These are phyloP conservation scores for Drosophila nr. perissopoda DNA, from an alignment of 2,888 invertebrate species.

Conservation along the genomic window DNA sequence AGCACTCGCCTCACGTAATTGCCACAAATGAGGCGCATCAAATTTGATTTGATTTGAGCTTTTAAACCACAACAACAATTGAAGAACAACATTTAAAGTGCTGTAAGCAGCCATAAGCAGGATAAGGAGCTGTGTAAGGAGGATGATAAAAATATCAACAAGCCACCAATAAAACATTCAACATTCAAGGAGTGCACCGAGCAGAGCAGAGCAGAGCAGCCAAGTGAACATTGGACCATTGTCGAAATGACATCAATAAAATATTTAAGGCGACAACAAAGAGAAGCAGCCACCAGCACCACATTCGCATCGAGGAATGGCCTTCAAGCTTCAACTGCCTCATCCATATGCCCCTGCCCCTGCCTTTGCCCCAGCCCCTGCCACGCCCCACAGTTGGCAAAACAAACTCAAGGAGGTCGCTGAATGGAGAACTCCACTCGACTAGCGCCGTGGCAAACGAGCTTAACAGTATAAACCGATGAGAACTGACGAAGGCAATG, in stretches of 20 bases:
- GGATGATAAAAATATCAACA: slow-evolving; percentile 72
- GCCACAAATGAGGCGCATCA: slow-evolving; percentile 56
- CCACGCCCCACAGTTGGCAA: slow-evolving; percentile 23
- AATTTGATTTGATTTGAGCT: slow-evolving; percentile 64
- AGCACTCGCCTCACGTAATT: slow-evolving; percentile 24
- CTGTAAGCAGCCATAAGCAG: slow-evolving; percentile 41
- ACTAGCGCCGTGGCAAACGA: slow-evolving; percentile 64
- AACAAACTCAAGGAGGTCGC: slow-evolving; percentile 43
- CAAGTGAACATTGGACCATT: slow-evolving; percentile 69
- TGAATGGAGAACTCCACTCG: slow-evolving; percentile 49
- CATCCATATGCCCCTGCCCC: slow-evolving; percentile 1
- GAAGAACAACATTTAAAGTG: slow-evolving; percentile 53
- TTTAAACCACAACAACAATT: slow-evolving; percentile 39
- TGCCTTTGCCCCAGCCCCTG: not conserved
- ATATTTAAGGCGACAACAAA: slow-evolving; percentile 68
- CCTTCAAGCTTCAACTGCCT: slow-evolving; percentile 48
- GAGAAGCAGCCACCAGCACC: slow-evolving; percentile 34
- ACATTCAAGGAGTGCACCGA: slow-evolving; percentile 29
- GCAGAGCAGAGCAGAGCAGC: slow-evolving; percentile 38
- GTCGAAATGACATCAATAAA: slow-evolving; percentile 78
- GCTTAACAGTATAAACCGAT: slow-evolving; percentile 70
- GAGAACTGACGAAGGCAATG: slow-evolving; percentile 37
- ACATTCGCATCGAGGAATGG: slow-evolving; percentile 43
- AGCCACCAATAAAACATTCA: slow-evolving; percentile 67
- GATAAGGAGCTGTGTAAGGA: slow-evolving; percentile 21